A percentile compares a stretch with the other conserved stretches of the same genome.
Evolutionary conservation across 2,888 invertebrate species (phyloP).

Genomic region (Nomada fucata): DNA sequence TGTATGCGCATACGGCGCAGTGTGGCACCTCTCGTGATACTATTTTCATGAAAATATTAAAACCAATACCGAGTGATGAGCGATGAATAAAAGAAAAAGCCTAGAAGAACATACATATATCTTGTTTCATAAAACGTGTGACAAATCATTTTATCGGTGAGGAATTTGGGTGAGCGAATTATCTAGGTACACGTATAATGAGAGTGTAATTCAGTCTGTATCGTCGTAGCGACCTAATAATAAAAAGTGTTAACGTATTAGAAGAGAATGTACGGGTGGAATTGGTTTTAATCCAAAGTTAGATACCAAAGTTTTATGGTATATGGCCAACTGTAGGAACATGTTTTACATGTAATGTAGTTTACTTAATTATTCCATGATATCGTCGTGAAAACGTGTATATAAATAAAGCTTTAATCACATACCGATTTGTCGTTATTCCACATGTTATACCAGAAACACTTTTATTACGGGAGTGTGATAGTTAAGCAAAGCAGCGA

Average conservation of each 20-base stretch:
- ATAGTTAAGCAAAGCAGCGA: not conserved
- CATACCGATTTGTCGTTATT: not conserved
- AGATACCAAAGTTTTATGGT: constrained; percentile 76
- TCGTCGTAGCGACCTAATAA: constrained; percentile 41
- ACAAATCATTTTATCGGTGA: not conserved
- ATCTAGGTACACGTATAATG: constrained; percentile 21
- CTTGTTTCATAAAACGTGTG: not conserved
- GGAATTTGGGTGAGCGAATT: not conserved
- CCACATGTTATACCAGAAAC: not conserved
- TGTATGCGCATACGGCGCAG: not conserved
- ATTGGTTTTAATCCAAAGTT: constrained; percentile 70
- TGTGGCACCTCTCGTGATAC: not conserved
- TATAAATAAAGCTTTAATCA: constrained; percentile 82
- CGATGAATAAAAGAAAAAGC: not conserved
- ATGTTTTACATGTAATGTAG: constrained; percentile 79
- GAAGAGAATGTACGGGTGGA: constrained; percentile 52
- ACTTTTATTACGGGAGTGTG: not conserved
- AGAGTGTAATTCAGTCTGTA: constrained; percentile 28
- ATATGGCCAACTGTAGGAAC: constrained; percentile 79
- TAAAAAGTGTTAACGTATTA: constrained; percentile 66
- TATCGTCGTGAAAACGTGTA: constrained; percentile 78
- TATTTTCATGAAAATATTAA: not conserved
- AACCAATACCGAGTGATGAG: not conserved
- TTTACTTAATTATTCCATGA: constrained; percentile 79
- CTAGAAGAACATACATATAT: not conserved